A percentile compares a stretch with the other conserved stretches of the same genome.
phyloP scores from a whole-genome alignment of 2,797 vertebrate genomes.

The Poeciliopsis paucimaculata region DNA sequence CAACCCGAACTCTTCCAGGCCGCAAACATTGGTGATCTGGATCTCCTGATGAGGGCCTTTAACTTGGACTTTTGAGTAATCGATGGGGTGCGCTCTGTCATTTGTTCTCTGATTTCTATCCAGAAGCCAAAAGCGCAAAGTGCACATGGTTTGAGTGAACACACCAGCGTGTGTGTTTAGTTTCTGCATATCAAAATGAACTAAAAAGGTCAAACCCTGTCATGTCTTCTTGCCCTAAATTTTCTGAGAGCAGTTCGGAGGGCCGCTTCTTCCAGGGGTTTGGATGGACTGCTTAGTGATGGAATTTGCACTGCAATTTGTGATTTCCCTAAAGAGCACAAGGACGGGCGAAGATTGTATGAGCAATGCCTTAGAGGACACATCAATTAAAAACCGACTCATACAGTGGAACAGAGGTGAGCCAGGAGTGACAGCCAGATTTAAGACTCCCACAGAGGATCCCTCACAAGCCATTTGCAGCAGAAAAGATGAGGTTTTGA shows the following conservation, averaged over 20 bases:
- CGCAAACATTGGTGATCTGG: slow-evolving; percentile 95
- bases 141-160: slow-evolving; percentile 55
- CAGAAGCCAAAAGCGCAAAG: slow-evolving; percentile 78
- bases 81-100: slow-evolving; percentile 14
- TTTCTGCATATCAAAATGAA: slow-evolving; percentile 56
- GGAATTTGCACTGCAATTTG: slow-evolving; percentile 79
- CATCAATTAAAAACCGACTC: slow-evolving; percentile 78
- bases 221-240: slow-evolving; percentile 51
- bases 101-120: slow-evolving; percentile 38
- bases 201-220: slow-evolving; percentile 44
- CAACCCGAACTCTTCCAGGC: slow-evolving; percentile 98
- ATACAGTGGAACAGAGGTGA: slow-evolving; percentile 70
- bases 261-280: slow-evolving; percentile 69
- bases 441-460: slow-evolving; percentile 40
- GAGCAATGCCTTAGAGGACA: slow-evolving; percentile 84
- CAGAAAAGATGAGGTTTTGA: slow-evolving; percentile 39
- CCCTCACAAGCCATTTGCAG: slow-evolving; percentile 45
- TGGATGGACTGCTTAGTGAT: slow-evolving; percentile 67
- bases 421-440: slow-evolving; percentile 48
- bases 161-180: slow-evolving; percentile 30
- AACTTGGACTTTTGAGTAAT: slow-evolving; percentile 89
- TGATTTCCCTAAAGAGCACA: slow-evolving; percentile 83
- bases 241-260: slow-evolving; percentile 69
- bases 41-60: slow-evolving; percentile 95
- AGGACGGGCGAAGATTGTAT: slow-evolving; percentile 79